Conservation (phyloP, 2,797 vertebrate genomes). For the Podargus strigoides region DNA sequence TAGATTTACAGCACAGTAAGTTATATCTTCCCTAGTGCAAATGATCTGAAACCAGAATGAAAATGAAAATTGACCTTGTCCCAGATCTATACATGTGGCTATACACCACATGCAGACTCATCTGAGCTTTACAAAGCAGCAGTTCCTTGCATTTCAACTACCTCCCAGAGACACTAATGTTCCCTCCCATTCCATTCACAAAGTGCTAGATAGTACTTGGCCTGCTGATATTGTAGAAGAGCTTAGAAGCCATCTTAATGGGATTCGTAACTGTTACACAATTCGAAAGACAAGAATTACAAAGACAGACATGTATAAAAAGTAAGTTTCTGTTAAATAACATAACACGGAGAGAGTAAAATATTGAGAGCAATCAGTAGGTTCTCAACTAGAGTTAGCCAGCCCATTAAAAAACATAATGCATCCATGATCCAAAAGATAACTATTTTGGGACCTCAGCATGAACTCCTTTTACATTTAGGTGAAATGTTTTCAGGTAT, state of each 20-base stretch:
- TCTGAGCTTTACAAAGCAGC: background rate
- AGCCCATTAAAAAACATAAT: background rate
- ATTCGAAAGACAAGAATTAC: background rate
- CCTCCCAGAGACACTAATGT: background rate
- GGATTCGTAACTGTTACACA: background rate
- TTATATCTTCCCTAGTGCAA: background rate
- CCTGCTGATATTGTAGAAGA: background rate
- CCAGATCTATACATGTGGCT: background rate
- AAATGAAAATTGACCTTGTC: constrained; percentile 28
- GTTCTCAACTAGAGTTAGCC: background rate
- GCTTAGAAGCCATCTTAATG: background rate
- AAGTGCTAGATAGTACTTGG: background rate
- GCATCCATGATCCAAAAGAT: background rate
- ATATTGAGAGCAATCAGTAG: background rate
- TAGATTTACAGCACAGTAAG: background rate
- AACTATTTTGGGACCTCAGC: background rate
- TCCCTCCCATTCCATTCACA: background rate
- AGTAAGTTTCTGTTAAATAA: background rate
- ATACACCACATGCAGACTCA: background rate
- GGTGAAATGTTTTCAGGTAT: background rate
- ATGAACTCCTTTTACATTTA: background rate
- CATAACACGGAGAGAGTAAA: background rate
- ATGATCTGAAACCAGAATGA: constrained; percentile 20
- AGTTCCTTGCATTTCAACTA: background rate
- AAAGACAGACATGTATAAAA: background rate